These are phyloP conservation scores for Mythimna ferrago DNA, from an alignment of 2,888 invertebrate species.

Conservation along the genomic window DNA sequence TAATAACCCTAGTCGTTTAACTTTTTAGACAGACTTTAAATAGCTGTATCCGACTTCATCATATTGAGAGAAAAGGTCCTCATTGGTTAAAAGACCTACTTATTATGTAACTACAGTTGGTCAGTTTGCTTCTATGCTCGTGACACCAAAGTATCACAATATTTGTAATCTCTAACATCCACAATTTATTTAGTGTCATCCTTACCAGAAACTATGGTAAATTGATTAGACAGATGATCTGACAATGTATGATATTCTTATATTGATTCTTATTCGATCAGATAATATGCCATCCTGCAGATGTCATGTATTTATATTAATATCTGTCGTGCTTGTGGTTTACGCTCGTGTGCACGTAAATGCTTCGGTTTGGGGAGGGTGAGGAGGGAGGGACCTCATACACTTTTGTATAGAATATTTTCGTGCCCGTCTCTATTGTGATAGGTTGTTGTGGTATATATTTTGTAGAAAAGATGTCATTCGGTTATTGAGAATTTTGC, in stretches of 20 bases:
- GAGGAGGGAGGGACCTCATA: constrained; percentile 36
- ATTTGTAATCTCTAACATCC: not conserved
- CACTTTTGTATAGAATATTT: constrained; percentile 47
- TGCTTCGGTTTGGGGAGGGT: constrained; percentile 21
- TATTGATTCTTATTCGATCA: constrained; percentile 38
- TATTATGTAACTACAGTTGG: not conserved
- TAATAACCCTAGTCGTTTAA: too few relatives aligned
- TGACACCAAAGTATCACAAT: not conserved
- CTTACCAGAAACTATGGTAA: not conserved
- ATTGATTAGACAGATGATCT: constrained; percentile 2
- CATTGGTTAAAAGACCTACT: not conserved
- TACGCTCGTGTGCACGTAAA: constrained; percentile 57
- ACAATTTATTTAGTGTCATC: not conserved
- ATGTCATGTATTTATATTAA: constrained; percentile 60
- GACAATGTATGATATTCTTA: constrained; percentile 15
- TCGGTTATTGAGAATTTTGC: not conserved
- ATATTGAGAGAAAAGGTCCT: not conserved
- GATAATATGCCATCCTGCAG: constrained; percentile 15
- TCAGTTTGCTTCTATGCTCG: not conserved
- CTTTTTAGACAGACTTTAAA: too few relatives aligned
- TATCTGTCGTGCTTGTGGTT: constrained; percentile 50
- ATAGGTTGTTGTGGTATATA: constrained; percentile 20
- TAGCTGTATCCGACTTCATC: not conserved
- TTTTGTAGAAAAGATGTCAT: not conserved
- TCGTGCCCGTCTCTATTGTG: constrained; percentile 15